phyloP scores from a whole-genome alignment of 1,140 invertebrate genomes.

The Agrilus planipennis region DNA sequence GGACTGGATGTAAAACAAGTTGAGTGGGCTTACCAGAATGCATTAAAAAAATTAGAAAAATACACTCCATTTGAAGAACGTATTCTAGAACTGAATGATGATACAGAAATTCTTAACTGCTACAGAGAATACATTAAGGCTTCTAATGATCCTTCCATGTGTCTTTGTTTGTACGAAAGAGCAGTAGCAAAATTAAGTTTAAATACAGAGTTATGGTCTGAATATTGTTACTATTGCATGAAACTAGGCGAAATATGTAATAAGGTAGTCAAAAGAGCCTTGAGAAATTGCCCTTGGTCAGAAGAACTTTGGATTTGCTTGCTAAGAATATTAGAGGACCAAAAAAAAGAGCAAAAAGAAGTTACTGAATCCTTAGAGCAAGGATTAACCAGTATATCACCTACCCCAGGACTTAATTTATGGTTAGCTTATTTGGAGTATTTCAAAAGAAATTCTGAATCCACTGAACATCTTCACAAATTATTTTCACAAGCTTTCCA shows the following conservation, averaged over 20 bases:
- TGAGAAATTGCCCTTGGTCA: slow-evolving; percentile 35
- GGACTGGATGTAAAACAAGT: slow-evolving; percentile 26
- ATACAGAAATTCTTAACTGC: slow-evolving; percentile 25
- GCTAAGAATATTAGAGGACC: slow-evolving; percentile 29
- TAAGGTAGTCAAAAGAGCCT: slow-evolving; percentile 22
- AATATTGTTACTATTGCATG: slow-evolving; percentile 25
- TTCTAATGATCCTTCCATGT: slow-evolving; percentile 28
- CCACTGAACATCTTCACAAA: slow-evolving; percentile 36
- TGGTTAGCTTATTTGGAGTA: slow-evolving; percentile 35
- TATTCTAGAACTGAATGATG: slow-evolving; percentile 19
- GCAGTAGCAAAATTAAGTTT: slow-evolving; percentile 22
- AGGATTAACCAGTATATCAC: slow-evolving; percentile 13
- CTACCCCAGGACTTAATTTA: slow-evolving; percentile 20
- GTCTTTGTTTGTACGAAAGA: slow-evolving; percentile 31
- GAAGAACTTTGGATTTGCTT: slow-evolving; percentile 31
- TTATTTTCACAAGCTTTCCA: slow-evolving; percentile 48
- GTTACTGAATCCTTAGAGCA: slow-evolving; percentile 21
- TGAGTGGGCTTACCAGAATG: slow-evolving; percentile 28
- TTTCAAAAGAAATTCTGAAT: slow-evolving; percentile 19
- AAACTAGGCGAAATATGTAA: slow-evolving; percentile 22
- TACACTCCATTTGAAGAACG: slow-evolving; percentile 30
- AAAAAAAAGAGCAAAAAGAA: slow-evolving; percentile 21
- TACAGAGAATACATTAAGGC: slow-evolving; percentile 33
- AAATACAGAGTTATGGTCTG: slow-evolving; percentile 25
- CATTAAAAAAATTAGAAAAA: slow-evolving; percentile 21